Conservation (phyloP, 2,113 vertebrate genomes). For the zebrafish (Danio rerio) region GRCz12tu NC_133180.1:15226001-15226500, state of each 20-base stretch:
- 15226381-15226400: no score
- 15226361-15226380: no score
- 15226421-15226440: no score
- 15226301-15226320: neutral
- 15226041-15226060: neutral
- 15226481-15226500: no score
- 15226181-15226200: conserved; percentile 22
- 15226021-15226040: neutral
- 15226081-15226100: neutral
- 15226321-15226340: no score
- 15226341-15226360: no score
- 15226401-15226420: no score
- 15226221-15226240: conserved; percentile 13
- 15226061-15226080: neutral
- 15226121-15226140: neutral
- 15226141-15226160: conserved; percentile 51
- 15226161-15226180: conserved; percentile 29
- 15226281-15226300: neutral
- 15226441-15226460: no score
- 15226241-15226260: conserved; percentile 55
- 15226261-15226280: neutral
- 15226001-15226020: neutral
- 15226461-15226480: no score
- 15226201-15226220: conserved; percentile 77
- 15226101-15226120: neutral